phyloP scores from a whole-genome alignment of 2,888 invertebrate genomes.

The Saturnia japonica region DNA sequence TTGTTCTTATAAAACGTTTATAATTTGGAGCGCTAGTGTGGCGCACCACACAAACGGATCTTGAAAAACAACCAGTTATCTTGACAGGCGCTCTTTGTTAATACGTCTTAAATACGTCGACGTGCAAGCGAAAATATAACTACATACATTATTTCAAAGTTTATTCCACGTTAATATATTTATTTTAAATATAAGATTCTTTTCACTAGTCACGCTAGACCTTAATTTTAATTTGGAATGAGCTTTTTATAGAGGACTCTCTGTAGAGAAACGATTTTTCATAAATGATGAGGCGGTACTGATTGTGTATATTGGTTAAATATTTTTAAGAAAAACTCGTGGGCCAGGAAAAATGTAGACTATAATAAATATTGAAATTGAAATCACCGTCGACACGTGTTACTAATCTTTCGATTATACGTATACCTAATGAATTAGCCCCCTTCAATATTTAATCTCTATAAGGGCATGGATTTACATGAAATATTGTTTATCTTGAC shows the following conservation, averaged over 20 bases:
- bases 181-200: conserved; percentile 54
- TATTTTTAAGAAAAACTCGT: conserved; percentile 72
- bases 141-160: conserved; percentile 39
- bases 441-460: conserved; percentile 52
- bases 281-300: conserved; percentile 80
- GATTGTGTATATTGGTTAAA: conserved; percentile 78
- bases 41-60: conserved; percentile 71
- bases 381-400: conserved; percentile 72
- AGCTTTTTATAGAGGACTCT: conserved; percentile 78
- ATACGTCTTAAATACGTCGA: conserved; percentile 54
- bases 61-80: conserved; percentile 79
- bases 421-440: conserved; percentile 51
- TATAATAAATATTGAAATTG: conserved; percentile 66
- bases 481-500: conserved; percentile 43
- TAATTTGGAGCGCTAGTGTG: conserved; percentile 67
- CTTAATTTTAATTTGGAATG: conserved; percentile 81
- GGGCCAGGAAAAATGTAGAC: conserved; percentile 60
- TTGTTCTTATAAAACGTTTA: conserved; percentile 68
- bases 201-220: conserved; percentile 71
- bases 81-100: conserved; percentile 61
- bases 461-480: conserved; percentile 42
- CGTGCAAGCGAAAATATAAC: conserved; percentile 39
- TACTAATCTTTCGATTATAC: conserved; percentile 71
- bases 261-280: conserved; percentile 77
- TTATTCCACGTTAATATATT: conserved; percentile 36